A percentile compares a stretch with the other conserved stretches of the same genome.
Conservation (phyloP, 1,140 invertebrate species). For the Galleria mellonella region DNA sequence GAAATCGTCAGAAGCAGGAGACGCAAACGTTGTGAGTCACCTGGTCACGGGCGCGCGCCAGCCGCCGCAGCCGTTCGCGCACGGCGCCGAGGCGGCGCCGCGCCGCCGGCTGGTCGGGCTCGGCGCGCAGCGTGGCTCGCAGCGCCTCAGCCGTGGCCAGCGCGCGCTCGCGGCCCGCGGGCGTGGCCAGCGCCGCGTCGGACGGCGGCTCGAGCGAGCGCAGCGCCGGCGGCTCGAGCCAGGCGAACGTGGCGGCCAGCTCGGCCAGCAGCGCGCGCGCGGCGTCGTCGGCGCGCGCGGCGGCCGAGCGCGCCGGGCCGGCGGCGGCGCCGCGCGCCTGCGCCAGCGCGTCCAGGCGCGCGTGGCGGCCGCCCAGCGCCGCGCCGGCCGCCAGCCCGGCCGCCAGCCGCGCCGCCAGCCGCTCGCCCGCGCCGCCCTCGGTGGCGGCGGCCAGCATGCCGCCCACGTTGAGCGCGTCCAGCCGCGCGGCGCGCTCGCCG, state of each 20-base stretch:
- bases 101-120: slow-evolving; percentile 13
- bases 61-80: slow-evolving; percentile 89
- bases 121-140: slow-evolving; percentile 84
- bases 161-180: slow-evolving; percentile 84
- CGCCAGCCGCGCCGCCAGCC: slow-evolving; percentile 4
- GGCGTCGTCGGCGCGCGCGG: slow-evolving; percentile 37
- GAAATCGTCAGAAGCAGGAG: slow-evolving; percentile 47
- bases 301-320: slow-evolving; percentile 29
- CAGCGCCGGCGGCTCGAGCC: slow-evolving; percentile 43
- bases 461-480: slow-evolving; percentile 55
- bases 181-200: slow-evolving; percentile 76
- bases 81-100: slow-evolving; percentile 78
- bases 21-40: too few species aligned
- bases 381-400: slow-evolving; percentile 13
- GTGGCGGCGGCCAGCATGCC: slow-evolving; percentile 60
- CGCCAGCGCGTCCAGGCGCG: slow-evolving; percentile 23
- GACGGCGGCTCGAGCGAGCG: slow-evolving; percentile 30
- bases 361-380: slow-evolving; percentile 26
- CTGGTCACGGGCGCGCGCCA: slow-evolving; percentile 85
- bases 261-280: slow-evolving; percentile 33
- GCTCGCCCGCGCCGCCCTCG: slow-evolving; percentile 27
- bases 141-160: slow-evolving; percentile 87
- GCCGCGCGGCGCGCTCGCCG: slow-evolving; percentile 37
- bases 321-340: slow-evolving; percentile 30
- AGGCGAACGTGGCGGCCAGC: slow-evolving; percentile 26